Percentiles rank a stretch among this genome's conserved stretches.
These are phyloP conservation scores for Ctenoplectra terminalis DNA, from an alignment of 1,140 invertebrate genomes.

Conservation along the genomic window DNA sequence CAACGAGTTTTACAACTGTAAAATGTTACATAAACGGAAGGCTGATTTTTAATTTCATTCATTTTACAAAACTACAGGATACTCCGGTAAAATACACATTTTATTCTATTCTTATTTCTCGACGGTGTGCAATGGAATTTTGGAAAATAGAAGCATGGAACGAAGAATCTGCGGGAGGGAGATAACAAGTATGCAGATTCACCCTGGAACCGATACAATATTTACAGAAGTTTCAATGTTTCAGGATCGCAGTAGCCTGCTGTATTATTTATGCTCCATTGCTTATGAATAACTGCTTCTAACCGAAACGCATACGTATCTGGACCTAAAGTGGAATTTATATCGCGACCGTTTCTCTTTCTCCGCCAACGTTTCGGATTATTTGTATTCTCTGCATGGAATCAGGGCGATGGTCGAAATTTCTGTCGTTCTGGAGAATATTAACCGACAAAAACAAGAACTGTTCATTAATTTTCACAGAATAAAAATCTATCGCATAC, in stretches of 20 bases:
- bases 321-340: constrained; percentile 73
- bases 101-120: too few species aligned
- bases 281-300: constrained; percentile 76
- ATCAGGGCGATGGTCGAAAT: neutral
- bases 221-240: constrained; percentile 74
- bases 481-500: too few species aligned
- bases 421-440: neutral
- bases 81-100: too few species aligned
- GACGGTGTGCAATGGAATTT: too few species aligned
- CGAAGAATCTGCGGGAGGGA: neutral
- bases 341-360: constrained; percentile 55
- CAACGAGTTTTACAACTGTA: too few species aligned
- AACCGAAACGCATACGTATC: constrained; percentile 63
- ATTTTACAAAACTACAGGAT: too few species aligned
- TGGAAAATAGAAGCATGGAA: neutral
- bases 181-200: constrained; percentile 48
- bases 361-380: neutral
- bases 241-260: constrained; percentile 62
- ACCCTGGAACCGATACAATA: constrained; percentile 60
- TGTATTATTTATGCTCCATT: constrained; percentile 75
- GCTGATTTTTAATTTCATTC: too few species aligned
- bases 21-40: too few species aligned
- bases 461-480: too few species aligned
- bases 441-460: too few species aligned
- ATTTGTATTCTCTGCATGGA: neutral